Evolutionary conservation across 2,888 invertebrate genomes (phyloP).

Genomic region (Aphidius colemani): DNA sequence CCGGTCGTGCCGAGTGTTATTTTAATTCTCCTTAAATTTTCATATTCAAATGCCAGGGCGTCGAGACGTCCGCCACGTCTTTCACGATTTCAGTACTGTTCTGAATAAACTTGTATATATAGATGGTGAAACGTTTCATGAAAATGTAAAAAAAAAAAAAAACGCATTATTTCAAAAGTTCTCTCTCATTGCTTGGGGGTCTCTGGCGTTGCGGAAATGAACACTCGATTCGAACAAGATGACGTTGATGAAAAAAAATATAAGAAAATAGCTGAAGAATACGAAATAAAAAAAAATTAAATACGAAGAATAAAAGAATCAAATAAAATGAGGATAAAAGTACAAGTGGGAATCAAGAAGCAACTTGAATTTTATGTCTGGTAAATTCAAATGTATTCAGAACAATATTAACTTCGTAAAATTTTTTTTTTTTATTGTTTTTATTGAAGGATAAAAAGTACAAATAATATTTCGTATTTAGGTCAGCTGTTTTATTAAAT

Average conservation of each 20-base stretch:
- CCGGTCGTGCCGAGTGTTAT: conserved; percentile 47
- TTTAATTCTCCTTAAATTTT: conserved; percentile 54
- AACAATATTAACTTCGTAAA: no score
- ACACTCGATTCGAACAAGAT: conserved; percentile 26
- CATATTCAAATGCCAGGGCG: conserved; percentile 50
- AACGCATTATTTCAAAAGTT: conserved; percentile 2
- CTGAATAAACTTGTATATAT: conserved; percentile 43
- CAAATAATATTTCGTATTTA: no score
- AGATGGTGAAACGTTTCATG: conserved; percentile 20
- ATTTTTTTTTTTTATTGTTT: no score
- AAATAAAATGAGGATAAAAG: not conserved
- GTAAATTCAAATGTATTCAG: no score
- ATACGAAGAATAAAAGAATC: not conserved
- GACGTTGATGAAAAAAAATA: conserved; percentile 14
- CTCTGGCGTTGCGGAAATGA: conserved; percentile 24
- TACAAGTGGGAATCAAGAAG: not conserved
- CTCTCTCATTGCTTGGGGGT: not conserved
- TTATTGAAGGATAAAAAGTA: no score
- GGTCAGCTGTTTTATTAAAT: not conserved
- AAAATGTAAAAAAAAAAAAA: conserved; percentile 6
- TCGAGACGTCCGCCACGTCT: conserved; percentile 8
- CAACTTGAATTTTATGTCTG: not conserved
- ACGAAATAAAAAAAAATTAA: no score
- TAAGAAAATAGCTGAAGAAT: not conserved
- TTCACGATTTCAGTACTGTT: conserved; percentile 34